Evolutionary conservation across 2,113 vertebrate genomes (phyloP).

Genomic region (Rhadina sibilatrix): DNA sequence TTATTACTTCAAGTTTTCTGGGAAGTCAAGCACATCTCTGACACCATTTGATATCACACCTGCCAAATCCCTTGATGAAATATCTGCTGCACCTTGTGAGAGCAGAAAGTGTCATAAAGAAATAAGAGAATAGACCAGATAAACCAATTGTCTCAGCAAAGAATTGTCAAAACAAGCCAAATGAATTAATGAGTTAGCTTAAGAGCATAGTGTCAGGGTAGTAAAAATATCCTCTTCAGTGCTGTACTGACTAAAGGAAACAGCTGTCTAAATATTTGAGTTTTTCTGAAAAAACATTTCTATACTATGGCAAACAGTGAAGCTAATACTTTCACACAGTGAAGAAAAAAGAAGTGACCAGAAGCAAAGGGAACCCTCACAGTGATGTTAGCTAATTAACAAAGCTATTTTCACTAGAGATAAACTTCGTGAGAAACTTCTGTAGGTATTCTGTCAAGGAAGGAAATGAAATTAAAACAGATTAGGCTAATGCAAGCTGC

Average conservation of each 20-base stretch:
- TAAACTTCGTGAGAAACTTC: background rate
- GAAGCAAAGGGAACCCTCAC: background rate
- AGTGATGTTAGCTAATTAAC: background rate
- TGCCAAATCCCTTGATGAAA: background rate
- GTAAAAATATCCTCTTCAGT: conserved; percentile 63
- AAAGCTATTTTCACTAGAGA: background rate
- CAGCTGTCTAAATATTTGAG: conserved; percentile 74
- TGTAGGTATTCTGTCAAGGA: background rate
- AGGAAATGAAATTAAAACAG: conserved; percentile 4
- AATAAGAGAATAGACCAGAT: background rate
- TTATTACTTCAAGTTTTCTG: background rate
- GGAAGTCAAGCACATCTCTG: background rate
- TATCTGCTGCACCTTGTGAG: background rate
- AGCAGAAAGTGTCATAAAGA: background rate
- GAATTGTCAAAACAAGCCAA: conserved; percentile 8
- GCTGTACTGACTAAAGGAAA: conserved; percentile 65
- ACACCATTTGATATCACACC: background rate
- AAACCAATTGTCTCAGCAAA: background rate
- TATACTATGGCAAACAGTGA: background rate
- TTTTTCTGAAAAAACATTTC: conserved; percentile 55
- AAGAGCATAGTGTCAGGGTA: conserved; percentile 27
- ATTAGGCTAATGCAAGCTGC: background rate
- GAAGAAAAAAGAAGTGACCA: background rate
- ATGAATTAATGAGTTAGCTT: conserved; percentile 9
- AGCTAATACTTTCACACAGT: conserved; percentile 11